phyloP scores from a whole-genome alignment of 2,797 vertebrate species.

The Valencia hispanica region DNA sequence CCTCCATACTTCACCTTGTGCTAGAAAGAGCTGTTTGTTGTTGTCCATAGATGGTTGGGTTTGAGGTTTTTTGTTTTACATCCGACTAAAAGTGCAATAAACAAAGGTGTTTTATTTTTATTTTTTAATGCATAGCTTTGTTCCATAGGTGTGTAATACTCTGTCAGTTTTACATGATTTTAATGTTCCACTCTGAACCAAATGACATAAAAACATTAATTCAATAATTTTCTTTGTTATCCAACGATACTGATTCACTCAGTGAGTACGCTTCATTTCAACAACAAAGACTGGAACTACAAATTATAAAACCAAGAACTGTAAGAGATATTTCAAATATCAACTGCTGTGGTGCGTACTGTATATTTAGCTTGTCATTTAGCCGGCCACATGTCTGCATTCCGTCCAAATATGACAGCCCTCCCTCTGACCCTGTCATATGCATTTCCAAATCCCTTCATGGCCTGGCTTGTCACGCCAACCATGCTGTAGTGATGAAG shows the following conservation, averaged over 20 bases:
- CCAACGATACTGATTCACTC: not conserved
- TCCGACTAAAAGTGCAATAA: no score
- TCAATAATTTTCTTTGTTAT: not conserved
- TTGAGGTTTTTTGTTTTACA: no score
- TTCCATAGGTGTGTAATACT: no score
- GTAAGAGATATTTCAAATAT: slow-evolving; percentile 12
- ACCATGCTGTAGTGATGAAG: slow-evolving; percentile 38
- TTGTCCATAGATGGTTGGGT: no score
- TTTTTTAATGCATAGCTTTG: no score
- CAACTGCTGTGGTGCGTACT: slow-evolving; percentile 10
- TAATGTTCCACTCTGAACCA: not conserved
- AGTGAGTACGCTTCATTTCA: not conserved
- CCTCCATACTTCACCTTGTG: no score
- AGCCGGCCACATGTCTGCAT: slow-evolving; percentile 25
- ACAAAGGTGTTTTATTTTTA: no score
- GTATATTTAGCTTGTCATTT: slow-evolving; percentile 38
- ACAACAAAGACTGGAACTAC: not conserved
- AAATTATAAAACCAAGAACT: not conserved
- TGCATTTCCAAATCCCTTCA: slow-evolving; percentile 52
- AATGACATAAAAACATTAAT: not conserved
- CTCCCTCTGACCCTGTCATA: slow-evolving; percentile 31
- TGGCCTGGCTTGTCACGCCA: slow-evolving; percentile 46
- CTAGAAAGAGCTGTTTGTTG: no score
- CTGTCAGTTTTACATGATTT: no score
- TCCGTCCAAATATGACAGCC: slow-evolving; percentile 14